Conservation (phyloP, 2,113 vertebrate species). For the Tursiops truncatus region DNA sequence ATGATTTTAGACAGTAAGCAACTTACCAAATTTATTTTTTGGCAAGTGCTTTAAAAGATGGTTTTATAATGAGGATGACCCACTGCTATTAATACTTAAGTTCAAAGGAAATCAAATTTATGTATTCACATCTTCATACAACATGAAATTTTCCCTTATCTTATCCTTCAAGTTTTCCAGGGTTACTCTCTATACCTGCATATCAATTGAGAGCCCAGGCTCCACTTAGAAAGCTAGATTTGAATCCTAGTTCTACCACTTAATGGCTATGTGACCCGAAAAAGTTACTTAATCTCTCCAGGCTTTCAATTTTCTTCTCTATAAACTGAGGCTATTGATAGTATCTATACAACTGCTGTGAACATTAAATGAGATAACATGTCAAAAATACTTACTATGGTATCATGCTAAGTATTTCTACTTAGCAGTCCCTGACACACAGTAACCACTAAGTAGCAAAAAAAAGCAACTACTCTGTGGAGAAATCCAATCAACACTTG, state of each 20-base stretch:
- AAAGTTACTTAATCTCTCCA: slow-evolving; percentile 1
- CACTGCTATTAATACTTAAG: neutral
- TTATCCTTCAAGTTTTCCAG: slow-evolving; percentile 17
- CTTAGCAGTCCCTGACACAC: neutral
- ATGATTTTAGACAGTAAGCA: slow-evolving; percentile 26
- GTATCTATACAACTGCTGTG: neutral
- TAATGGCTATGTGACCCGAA: neutral
- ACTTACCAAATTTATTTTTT: neutral
- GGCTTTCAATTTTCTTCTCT: slow-evolving; percentile 30
- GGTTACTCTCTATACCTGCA: neutral
- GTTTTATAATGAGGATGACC: neutral
- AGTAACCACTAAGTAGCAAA: slow-evolving; percentile 22
- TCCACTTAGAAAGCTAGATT: neutral
- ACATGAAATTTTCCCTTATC: neutral
- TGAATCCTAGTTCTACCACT: neutral
- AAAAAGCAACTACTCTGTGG: neutral
- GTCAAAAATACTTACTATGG: neutral
- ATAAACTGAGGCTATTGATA: slow-evolving; percentile 28
- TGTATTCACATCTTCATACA: neutral
- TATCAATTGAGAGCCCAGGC: neutral
- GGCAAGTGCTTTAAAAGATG: slow-evolving; percentile 27
- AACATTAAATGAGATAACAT: neutral
- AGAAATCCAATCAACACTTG: neutral
- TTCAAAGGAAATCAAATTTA: slow-evolving; percentile 37
- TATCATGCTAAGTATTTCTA: neutral